Base-by-base conservation (phyloP, 2,797 vertebrate genomes). In the Lithobates pipiens region DNA sequence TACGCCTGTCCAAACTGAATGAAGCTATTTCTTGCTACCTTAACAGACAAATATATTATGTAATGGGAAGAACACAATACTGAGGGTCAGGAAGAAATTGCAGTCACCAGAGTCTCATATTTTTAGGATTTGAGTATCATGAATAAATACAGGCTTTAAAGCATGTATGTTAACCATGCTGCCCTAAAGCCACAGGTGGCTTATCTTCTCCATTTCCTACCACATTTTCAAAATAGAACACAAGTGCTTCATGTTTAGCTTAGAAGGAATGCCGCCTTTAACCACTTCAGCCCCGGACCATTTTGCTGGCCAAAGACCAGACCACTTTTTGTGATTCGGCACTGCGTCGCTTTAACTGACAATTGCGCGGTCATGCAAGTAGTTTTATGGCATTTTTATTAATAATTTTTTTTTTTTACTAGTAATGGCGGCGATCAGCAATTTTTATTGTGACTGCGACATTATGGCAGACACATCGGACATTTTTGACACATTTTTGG, bases 171-270 rank as follows among this genome's bases (percentile, higher is more conserved):
- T 44, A 72, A 71, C 71, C 68, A 57, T 42, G 15, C 6, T 39
- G 68, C 78, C 78, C 78, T 23, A 71, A 44, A 80, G 46, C 29
- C 77, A 69, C 77, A 68, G 77, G 77, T 50, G 42, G n/a, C 44
- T 80, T 27, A 3, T 10, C 25, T 61, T 54, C 29, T 57, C 78
- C 29, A 70, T 71, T 29, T 71, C 29, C 44, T 36, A 70, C 71
- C 44, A 80, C 68, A 71, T 71, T 80, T 80, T 57, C 32, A 80
- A 36, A 54, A 80, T 71, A 80, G n/a, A 71, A 80, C 68, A 80
- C 68, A 80, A 79, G 23, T 15, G 42, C 57, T 80, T 61, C 34
- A 21, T 54, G 44, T n/a, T 32, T 32, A 36, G 78, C 68, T 57
- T 50, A 42, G 46, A 72, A 80, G 50, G 6, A 3, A 80, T 34